These are phyloP conservation scores for Synergus japonicus DNA, from an alignment of 2,888 invertebrate species.

Conservation along the genomic window DNA sequence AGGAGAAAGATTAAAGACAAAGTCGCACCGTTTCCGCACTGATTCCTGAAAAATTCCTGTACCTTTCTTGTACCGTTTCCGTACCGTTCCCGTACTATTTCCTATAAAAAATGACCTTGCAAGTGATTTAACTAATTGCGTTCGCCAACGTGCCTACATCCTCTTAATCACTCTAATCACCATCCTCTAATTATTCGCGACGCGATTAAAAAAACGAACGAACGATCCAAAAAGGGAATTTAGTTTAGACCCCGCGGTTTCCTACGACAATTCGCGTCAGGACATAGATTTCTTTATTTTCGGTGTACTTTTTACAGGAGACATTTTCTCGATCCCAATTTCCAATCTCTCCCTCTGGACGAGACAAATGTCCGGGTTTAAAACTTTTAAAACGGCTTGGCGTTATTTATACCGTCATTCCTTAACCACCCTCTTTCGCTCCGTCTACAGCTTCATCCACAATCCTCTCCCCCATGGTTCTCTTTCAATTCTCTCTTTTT, in stretches of 20 bases:
- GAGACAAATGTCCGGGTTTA: constrained; percentile 65
- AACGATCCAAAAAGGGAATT: constrained; percentile 47
- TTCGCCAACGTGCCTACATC: constrained; percentile 58
- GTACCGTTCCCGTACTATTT: too few species aligned
- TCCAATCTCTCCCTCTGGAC: constrained; percentile 46
- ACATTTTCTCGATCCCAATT: constrained; percentile 42
- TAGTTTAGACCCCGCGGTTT: constrained; percentile 52
- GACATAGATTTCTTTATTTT: constrained; percentile 61
- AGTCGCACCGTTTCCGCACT: too few species aligned
- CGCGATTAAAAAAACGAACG: constrained; percentile 71
- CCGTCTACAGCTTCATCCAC: constrained; percentile 19
- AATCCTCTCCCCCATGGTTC: constrained; percentile 7
- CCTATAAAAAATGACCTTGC: not conserved
- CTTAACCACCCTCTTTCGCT: constrained; percentile 48
- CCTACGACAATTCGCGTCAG: constrained; percentile 43
- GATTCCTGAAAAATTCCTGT: too few species aligned
- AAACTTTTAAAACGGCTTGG: constrained; percentile 58
- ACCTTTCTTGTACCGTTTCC: too few species aligned
- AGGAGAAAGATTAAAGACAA: constrained; percentile 28
- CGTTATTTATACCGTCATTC: constrained; percentile 60
- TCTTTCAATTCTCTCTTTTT: constrained; percentile 28
- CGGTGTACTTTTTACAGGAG: constrained; percentile 47
- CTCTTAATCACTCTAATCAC: constrained; percentile 72
- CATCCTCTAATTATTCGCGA: constrained; percentile 71
- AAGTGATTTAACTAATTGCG: constrained; percentile 72